These are phyloP conservation scores for Chrysotoxum bicinctum DNA, from an alignment of 2,888 invertebrate species.

Conservation along the genomic window DNA sequence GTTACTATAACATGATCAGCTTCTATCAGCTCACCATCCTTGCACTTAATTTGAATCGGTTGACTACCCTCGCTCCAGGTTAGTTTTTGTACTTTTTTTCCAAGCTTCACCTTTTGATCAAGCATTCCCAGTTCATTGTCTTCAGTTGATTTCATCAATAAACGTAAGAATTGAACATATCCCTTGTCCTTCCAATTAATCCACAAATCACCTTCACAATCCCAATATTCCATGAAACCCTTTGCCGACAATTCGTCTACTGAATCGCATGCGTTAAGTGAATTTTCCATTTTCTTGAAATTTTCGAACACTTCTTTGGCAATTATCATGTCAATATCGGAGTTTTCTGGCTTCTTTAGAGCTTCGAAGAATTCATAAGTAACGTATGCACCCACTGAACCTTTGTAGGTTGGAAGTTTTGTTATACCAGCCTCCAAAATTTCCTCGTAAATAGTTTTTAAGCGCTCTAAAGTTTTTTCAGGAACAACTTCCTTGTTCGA, in stretches of 20 bases:
- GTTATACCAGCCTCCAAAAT: slow-evolving; percentile 76
- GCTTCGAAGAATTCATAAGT: slow-evolving; percentile 71
- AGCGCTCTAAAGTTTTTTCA: slow-evolving; percentile 74
- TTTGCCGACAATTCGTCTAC: slow-evolving; percentile 85
- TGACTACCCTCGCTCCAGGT: background rate
- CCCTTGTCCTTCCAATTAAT: slow-evolving; percentile 88
- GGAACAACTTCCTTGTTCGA: slow-evolving; percentile 78
- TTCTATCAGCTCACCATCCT: slow-evolving; percentile 79
- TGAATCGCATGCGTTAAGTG: slow-evolving; percentile 84
- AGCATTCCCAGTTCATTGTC: slow-evolving; percentile 73
- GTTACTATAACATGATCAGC: slow-evolving; percentile 85
- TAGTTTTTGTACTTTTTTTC: slow-evolving; percentile 73
- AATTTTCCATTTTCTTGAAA: slow-evolving; percentile 82
- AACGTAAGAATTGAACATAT: slow-evolving; percentile 60
- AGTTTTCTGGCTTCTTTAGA: slow-evolving; percentile 51
- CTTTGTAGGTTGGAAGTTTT: slow-evolving; percentile 74
- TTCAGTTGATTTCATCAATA: slow-evolving; percentile 70
- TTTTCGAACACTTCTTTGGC: slow-evolving; percentile 83
- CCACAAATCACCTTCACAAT: slow-evolving; percentile 86
- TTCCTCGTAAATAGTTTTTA: slow-evolving; percentile 76
- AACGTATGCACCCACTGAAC: slow-evolving; percentile 75
- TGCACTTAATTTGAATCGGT: slow-evolving; percentile 74
- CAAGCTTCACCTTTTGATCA: slow-evolving; percentile 76
- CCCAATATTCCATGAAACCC: slow-evolving; percentile 84
- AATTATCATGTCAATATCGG: slow-evolving; percentile 78